These are phyloP conservation scores for Neotoxoptera formosana DNA, from an alignment of 1,140 invertebrate species.

Conservation along the genomic window DNA sequence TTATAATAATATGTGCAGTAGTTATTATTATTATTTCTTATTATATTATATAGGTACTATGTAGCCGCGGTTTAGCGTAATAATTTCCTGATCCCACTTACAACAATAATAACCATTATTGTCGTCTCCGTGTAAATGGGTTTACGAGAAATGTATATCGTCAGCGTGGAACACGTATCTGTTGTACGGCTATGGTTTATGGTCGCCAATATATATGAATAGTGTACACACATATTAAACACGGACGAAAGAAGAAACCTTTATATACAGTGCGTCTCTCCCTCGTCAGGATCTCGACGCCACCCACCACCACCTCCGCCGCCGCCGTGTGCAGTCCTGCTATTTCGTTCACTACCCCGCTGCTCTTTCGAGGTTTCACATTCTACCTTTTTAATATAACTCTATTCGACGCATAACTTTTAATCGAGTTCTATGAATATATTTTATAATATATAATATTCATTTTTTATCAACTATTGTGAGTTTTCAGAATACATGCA, in stretches of 20 bases:
- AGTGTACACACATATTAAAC: neutral
- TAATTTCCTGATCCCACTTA: conserved; percentile 13
- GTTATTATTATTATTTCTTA: neutral
- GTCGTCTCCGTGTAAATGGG: neutral
- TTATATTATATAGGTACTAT: neutral
- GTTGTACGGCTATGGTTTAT: neutral
- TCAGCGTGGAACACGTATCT: neutral
- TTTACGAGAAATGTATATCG: neutral
- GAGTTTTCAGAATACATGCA: neutral
- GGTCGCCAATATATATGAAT: neutral
- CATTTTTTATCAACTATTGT: neutral
- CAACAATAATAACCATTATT: conserved; percentile 29
- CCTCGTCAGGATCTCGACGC: neutral
- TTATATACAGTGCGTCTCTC: neutral
- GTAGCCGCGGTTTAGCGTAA: neutral
- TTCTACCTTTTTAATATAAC: neutral
- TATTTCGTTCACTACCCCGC: neutral
- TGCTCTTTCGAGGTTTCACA: neutral
- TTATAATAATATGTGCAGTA: neutral
- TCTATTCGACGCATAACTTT: neutral
- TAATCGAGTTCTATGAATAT: neutral
- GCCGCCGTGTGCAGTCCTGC: too few relatives aligned
- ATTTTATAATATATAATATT: too few relatives aligned
- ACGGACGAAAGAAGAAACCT: neutral
- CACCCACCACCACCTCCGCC: too few relatives aligned